Conservation (phyloP, 1,140 invertebrate genomes). For the Rhopalosiphum padi region DNA sequence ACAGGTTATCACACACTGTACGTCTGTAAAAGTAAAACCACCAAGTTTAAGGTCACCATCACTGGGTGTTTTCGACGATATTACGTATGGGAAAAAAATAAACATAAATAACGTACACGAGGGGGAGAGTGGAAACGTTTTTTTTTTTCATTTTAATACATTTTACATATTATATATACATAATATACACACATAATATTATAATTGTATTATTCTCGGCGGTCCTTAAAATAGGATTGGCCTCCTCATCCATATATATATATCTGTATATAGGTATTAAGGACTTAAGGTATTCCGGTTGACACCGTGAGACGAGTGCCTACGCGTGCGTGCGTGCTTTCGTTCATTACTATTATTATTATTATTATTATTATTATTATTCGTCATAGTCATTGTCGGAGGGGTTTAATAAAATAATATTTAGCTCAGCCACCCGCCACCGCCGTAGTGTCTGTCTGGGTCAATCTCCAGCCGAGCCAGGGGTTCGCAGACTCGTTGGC, state of each 20-base stretch:
- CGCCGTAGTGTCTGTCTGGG: neutral
- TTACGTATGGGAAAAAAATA: slow-evolving; percentile 19
- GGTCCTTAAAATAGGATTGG: slow-evolving; percentile 14
- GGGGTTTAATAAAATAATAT: slow-evolving; percentile 34
- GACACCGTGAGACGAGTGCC: neutral
- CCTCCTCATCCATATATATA: neutral
- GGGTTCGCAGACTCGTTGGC: neutral
- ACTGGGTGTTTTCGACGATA: neutral
- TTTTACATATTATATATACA: neutral
- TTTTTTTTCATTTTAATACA: slow-evolving; percentile 18
- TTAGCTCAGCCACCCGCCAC: neutral
- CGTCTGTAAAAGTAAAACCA: neutral
- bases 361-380: neutral
- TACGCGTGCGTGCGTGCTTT: neutral
- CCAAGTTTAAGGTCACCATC: slow-evolving; percentile 25
- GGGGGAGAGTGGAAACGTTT: slow-evolving; percentile 20
- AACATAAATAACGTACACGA: neutral
- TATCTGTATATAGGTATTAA: neutral
- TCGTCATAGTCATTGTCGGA: neutral
- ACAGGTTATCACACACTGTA: neutral
- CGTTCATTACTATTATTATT: slow-evolving; percentile 6
- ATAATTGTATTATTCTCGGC: neutral
- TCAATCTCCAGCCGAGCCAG: slow-evolving; percentile 9
- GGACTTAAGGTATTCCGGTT: neutral
- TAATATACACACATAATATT: neutral